phyloP scores from a whole-genome alignment of 2,888 invertebrate genomes.

The Ditylenchus weischeri region DNA sequence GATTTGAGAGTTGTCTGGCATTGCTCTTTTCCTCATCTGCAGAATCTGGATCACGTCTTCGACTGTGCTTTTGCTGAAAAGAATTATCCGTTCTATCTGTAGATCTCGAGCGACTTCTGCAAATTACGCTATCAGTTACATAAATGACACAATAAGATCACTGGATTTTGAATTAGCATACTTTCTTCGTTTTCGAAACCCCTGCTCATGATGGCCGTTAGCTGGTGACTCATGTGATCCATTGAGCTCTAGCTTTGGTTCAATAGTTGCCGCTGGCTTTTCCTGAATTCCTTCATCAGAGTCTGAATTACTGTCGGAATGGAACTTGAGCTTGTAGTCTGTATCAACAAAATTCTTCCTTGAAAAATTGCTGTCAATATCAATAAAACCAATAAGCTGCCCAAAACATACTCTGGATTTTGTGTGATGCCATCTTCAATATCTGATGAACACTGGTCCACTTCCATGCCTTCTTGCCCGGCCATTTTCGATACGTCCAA shows the following conservation, averaged over 20 bases:
- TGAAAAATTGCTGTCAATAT: background rate
- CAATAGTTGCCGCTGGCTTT: background rate
- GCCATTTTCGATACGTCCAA: background rate
- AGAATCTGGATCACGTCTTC: background rate
- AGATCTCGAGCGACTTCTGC: slow-evolving; percentile 8
- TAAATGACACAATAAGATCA: background rate
- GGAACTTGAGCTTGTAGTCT: slow-evolving; percentile 3
- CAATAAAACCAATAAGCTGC: background rate
- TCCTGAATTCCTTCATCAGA: slow-evolving; percentile 6
- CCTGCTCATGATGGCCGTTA: too few relatives aligned
- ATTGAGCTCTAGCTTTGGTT: background rate
- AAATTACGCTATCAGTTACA: background rate
- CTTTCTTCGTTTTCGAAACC: too few relatives aligned
- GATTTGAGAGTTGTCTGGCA: background rate
- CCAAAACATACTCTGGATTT: background rate
- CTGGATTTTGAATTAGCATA: too few relatives aligned
- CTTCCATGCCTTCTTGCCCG: slow-evolving; percentile 2
- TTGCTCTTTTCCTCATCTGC: background rate
- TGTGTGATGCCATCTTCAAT: background rate
- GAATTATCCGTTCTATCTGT: background rate
- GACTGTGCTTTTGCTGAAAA: background rate
- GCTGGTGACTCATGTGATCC: background rate
- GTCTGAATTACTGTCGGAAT: slow-evolving; percentile 10
- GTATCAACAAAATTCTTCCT: slow-evolving; percentile 15
- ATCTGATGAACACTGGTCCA: background rate